Percentiles rank a stretch among this genome's conserved stretches.
Conservation (phyloP, 2,113 vertebrate genomes). For the Athene noctua region DNA sequence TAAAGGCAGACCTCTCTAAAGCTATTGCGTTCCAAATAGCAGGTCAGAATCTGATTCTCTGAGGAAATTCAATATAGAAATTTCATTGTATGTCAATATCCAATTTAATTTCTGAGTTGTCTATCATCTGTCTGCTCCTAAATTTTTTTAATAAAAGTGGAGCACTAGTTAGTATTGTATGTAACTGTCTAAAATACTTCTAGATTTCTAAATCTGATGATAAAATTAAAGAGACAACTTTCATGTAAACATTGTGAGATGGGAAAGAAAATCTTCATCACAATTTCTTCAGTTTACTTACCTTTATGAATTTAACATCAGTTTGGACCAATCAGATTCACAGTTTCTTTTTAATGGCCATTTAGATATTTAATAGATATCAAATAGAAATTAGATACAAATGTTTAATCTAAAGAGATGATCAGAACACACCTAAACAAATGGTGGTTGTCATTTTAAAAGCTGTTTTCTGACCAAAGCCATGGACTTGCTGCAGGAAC, state of each 20-base stretch:
- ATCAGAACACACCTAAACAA: neutral
- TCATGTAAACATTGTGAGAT: neutral
- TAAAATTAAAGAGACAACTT: neutral
- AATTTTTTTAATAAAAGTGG: neutral
- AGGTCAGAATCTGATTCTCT: slow-evolving; percentile 3
- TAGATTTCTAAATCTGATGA: neutral
- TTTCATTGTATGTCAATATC: neutral
- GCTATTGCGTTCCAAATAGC: neutral
- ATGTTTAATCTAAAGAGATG: neutral
- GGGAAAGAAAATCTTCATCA: neutral
- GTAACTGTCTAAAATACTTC: neutral
- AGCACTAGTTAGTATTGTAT: neutral
- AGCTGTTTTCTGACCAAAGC: neutral
- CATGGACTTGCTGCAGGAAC: neutral
- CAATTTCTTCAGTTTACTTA: neutral
- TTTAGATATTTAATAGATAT: neutral
- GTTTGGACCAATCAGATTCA: neutral
- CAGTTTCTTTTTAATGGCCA: neutral
- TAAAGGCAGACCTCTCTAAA: neutral
- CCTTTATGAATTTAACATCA: neutral
- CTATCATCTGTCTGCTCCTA: neutral
- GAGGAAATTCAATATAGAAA: neutral
- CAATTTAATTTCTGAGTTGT: neutral
- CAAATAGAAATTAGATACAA: neutral
- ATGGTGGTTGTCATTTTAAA: neutral